Percentiles rank a stretch among this genome's conserved stretches.
Conservation (phyloP, 2,797 vertebrate genomes). For the Scolopax bukidnonensis region DNA sequence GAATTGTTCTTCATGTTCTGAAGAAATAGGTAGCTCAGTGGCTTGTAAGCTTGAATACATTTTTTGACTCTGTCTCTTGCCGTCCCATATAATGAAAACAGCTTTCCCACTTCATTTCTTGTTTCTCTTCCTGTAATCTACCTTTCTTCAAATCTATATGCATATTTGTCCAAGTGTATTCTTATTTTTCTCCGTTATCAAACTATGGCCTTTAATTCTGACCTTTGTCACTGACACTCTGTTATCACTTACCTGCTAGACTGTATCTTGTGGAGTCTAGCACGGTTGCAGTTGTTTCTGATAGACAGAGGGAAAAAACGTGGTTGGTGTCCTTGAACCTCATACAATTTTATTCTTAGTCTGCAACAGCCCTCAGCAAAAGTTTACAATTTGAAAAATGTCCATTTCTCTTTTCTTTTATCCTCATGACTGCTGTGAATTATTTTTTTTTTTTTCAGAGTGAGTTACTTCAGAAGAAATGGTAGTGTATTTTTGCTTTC, state of each 20-base stretch:
- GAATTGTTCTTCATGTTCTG: slow-evolving; percentile 7
- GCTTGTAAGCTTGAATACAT: not conserved
- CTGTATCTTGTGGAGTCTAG: not conserved
- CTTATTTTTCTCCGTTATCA: not conserved
- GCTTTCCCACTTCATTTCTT: not conserved
- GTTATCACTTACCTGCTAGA: not conserved
- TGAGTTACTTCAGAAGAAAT: not conserved
- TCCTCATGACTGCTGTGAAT: not conserved
- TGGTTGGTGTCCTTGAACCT: not conserved
- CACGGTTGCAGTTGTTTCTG: slow-evolving; percentile 7
- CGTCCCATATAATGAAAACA: not conserved
- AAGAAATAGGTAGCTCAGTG: not conserved
- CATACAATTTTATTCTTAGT: not conserved
- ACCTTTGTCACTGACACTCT: slow-evolving; percentile 52
- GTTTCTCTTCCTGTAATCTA: not conserved
- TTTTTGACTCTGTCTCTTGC: not conserved
- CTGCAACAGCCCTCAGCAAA: not conserved
- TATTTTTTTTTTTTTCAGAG: not conserved
- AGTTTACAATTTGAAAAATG: not conserved
- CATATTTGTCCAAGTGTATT: not conserved
- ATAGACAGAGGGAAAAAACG: not conserved
- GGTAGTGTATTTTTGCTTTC: not conserved
- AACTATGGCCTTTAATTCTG: slow-evolving; percentile 25
- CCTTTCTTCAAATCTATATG: not conserved
- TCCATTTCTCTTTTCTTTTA: not conserved